Evolutionary conservation across 1,140 invertebrate species (phyloP).

Genomic region (Meloidogyne floridensis): DNA sequence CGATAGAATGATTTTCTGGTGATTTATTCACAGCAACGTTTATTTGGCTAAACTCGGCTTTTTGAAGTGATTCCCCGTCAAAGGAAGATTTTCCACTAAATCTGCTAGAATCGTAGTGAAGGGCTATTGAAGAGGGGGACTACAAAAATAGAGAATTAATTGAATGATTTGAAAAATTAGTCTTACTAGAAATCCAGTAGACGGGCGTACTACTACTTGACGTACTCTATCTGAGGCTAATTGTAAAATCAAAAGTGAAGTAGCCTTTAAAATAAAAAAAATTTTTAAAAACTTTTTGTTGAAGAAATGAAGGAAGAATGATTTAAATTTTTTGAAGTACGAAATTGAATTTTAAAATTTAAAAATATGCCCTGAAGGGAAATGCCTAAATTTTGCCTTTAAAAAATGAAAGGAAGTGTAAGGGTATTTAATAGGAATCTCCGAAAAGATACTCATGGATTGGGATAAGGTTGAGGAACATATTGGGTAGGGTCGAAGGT

Average conservation of each 20-base stretch:
- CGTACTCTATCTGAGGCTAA: slow-evolving; percentile 62
- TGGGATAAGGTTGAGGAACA: too few relatives aligned
- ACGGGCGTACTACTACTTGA: slow-evolving; percentile 51
- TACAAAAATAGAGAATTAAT: not conserved
- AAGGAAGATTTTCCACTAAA: not conserved
- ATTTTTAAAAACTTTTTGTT: too few relatives aligned
- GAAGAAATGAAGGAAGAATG: too few relatives aligned
- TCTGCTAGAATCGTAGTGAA: not conserved
- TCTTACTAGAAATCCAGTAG: slow-evolving; percentile 7
- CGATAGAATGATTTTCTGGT: not conserved
- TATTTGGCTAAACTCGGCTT: slow-evolving; percentile 10
- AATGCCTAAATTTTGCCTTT: too few relatives aligned
- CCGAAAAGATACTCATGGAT: too few relatives aligned
- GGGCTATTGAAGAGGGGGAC: not conserved
- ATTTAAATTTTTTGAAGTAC: too few relatives aligned
- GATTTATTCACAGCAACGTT: slow-evolving; percentile 29
- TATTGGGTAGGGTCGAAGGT: too few relatives aligned
- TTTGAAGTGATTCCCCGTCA: not conserved
- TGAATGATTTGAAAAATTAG: not conserved
- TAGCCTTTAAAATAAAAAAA: slow-evolving; percentile 37
- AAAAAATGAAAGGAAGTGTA: too few relatives aligned
- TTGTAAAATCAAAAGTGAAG: slow-evolving; percentile 61
- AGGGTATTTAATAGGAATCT: too few relatives aligned
- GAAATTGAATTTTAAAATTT: too few relatives aligned
- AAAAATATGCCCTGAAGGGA: too few relatives aligned